Percentiles rank a stretch among this genome's conserved stretches.
These are phyloP conservation scores for Encarsia formosa DNA, from an alignment of 2,888 invertebrate genomes.

Conservation along the genomic window DNA sequence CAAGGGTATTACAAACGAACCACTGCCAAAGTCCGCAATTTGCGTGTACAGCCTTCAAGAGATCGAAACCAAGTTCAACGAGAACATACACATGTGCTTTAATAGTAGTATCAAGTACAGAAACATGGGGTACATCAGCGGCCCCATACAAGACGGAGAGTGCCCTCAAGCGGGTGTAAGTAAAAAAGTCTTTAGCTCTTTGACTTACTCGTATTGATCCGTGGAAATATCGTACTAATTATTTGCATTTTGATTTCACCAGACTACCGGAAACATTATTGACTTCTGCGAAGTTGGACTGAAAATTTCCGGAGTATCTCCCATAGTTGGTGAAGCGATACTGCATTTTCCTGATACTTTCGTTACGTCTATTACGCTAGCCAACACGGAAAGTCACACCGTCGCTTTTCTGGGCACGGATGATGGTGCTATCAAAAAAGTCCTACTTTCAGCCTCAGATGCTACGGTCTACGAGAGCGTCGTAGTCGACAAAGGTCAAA, in stretches of 20 bases:
- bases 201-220: background rate
- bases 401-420: conserved; percentile 91
- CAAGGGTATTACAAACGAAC: conserved; percentile 80
- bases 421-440: conserved; percentile 83
- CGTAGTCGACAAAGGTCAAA: conserved; percentile 72
- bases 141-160: conserved; percentile 84
- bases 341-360: conserved; percentile 76
- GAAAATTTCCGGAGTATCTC: conserved; percentile 85
- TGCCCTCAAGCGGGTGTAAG: conserved; percentile 80
- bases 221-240: background rate
- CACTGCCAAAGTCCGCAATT: conserved; percentile 78
- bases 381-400: conserved; percentile 86
- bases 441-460: conserved; percentile 65
- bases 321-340: conserved; percentile 73
- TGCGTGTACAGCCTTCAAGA: conserved; percentile 89
- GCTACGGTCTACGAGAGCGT: conserved; percentile 85
- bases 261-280: conserved; percentile 82
- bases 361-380: conserved; percentile 79
- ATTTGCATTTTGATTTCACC: conserved; percentile 26
- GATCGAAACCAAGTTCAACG: conserved; percentile 88
- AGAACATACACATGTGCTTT: conserved; percentile 97
- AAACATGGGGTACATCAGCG: conserved; percentile 87
- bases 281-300: conserved; percentile 90
- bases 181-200: conserved; percentile 24
- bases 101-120: conserved; percentile 90